Base-by-base conservation (phyloP, 1,140 invertebrate species). In the Spodoptera frugiperda region DNA sequence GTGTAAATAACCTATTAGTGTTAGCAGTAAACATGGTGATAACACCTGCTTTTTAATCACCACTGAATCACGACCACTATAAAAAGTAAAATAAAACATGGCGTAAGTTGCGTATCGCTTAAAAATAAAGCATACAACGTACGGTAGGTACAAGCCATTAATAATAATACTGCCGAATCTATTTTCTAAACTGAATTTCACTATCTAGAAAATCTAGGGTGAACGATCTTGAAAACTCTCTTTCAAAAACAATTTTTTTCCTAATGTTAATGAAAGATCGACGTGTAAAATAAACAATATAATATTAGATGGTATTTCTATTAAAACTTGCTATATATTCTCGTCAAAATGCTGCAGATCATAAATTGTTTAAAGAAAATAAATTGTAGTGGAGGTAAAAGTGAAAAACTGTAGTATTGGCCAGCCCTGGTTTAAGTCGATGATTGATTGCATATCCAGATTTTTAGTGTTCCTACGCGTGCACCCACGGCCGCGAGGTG, bases 391-490 rank as follows among this genome's bases (percentile, higher is more conserved):
- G 54, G 25, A 57, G 6, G 0, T 30, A 14, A 30, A n/a, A n/a
- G n/a, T n/a, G n/a, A n/a, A n/a, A n/a, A 57, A 57, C 19, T n/a
- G 14, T n/a, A 14, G 8, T 2, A 17, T 44, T 33, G 3, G 63
- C n/a, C 63, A 67, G 63, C 63, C 63, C 63, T 67, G 6, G 15
- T 67, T 15, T 67, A 25, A 67, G 46, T 15, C n/a, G 74, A 15
- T 81, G 83, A 87, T 86, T 82, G 81, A 87, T 85, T 49, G 76
- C 61, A 39, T 74, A 83, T 81, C 80, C 79, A 85, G 84, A 86
- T 77, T 84, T 67, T 82, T 85, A 84, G 79, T 76, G 81, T 84
- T 86, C 85, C 84, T 83, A 86, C 84, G 82, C 84, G 70, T 59
- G 49, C 84, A 81, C 83, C 86, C 82, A 87, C 84, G 74, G 17